Percentiles rank a stretch among this genome's conserved stretches.
These are phyloP conservation scores for Pseudopodoces humilis DNA, from an alignment of 2,113 vertebrate genomes.

Conservation along the genomic window DNA sequence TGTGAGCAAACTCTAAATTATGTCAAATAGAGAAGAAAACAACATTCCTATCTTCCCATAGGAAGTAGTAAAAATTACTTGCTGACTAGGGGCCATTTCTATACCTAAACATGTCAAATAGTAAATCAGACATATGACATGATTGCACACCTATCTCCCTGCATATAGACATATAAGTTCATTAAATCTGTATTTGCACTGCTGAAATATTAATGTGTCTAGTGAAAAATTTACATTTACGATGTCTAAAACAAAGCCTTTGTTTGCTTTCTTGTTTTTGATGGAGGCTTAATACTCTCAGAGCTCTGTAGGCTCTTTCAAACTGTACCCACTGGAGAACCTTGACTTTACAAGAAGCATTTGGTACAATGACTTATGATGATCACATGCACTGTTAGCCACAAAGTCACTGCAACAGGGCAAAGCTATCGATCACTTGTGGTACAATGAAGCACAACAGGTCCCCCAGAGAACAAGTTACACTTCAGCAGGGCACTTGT, in stretches of 20 bases:
- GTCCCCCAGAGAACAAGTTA: neutral
- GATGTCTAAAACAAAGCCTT: neutral
- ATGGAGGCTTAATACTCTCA: neutral
- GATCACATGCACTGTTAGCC: neutral
- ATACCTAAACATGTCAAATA: neutral
- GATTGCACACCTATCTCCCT: neutral
- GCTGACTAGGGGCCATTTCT: neutral
- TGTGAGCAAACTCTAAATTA: neutral
- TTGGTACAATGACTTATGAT: neutral
- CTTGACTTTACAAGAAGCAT: neutral
- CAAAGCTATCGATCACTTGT: neutral
- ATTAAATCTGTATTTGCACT: neutral
- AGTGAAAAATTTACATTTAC: neutral
- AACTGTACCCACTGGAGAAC: neutral
- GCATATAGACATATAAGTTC: neutral
- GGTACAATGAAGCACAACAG: neutral
- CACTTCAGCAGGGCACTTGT: neutral
- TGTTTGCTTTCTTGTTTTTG: neutral
- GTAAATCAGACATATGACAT: neutral
- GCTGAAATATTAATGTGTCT: neutral
- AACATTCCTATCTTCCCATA: neutral
- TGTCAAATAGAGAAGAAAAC: neutral
- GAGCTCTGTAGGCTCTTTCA: neutral
- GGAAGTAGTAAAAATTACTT: neutral
- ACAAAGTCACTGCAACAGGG: neutral